phyloP scores from a whole-genome alignment of 2,113 vertebrate species.

The Mustela lutreola region DNA sequence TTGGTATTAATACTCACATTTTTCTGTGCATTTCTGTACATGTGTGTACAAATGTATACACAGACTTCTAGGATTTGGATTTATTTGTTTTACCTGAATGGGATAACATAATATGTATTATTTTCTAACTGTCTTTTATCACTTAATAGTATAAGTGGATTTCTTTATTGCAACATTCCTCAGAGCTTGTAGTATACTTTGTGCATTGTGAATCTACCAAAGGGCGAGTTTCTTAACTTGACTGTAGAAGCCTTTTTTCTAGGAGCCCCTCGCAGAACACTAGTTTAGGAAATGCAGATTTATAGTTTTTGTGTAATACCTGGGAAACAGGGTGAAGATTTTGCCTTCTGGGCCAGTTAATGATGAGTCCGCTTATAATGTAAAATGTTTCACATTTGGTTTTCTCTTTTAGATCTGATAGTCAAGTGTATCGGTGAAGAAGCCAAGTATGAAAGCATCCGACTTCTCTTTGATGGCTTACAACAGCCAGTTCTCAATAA shows the following conservation, averaged over 20 bases:
- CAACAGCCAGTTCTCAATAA: slow-evolving; percentile 99
- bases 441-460: slow-evolving; percentile 92
- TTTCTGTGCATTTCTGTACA: neutral
- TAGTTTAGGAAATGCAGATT: slow-evolving; percentile 46
- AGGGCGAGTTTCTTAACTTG: slow-evolving; percentile 19
- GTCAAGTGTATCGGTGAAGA: slow-evolving; percentile 95
- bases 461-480: slow-evolving; percentile 93
- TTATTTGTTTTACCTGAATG: neutral
- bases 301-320: neutral
- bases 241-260: neutral
- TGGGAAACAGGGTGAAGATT: neutral
- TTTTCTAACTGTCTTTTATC: slow-evolving; percentile 37
- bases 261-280: neutral
- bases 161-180: neutral
- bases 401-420: slow-evolving; percentile 90
- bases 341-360: slow-evolving; percentile 35
- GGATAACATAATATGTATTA: neutral
- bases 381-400: slow-evolving; percentile 51
- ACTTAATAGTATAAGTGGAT: neutral
- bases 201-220: slow-evolving; percentile 15
- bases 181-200: neutral
- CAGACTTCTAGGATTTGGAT: slow-evolving; percentile 29
- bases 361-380: neutral
- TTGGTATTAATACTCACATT: neutral
- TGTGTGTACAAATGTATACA: neutral